Evolutionary conservation across 2,888 invertebrate species (phyloP), one percentile per base, ranked within the genome.

Genomic region (Chesias legatella): DNA sequence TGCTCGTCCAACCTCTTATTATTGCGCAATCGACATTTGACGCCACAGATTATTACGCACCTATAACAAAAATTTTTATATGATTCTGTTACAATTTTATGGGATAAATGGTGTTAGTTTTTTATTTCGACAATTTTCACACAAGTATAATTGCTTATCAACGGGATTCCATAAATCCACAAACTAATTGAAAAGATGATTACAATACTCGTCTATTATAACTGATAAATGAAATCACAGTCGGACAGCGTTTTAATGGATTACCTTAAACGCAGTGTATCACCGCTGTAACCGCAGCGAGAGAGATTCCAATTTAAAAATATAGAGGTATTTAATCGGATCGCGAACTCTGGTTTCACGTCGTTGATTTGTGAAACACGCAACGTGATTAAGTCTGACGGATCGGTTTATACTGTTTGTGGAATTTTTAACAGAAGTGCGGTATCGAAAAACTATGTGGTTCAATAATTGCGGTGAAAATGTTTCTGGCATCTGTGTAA

Each of bases 1-100:
- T 83, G 82, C 81, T 79, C 83, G 73, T 82, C 77, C 68, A 75
- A 79, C 79, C 80, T 83, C 80, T 73, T 77, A 76, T 84, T 83
- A 84, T 84, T 81, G 78, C 76, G 76, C 73, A 74, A 81, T 83
- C 76, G 77, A 80, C 82, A 76, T 80, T 73, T 68, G 68, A 76
- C 72, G 75, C 72, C 67, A 76, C 77, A 74, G 79, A 81, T 83
- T 82, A 80, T 80, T 75, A 80, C 65, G 67, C 75, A 83, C 81
- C 80, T 79, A 83, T 80, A n/a, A n/a, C 61, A 61, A 63, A 69
- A 62, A 62, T 67, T 73, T 67, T 68, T 66, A 63, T 67, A 66
- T 69, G 68, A 67, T 74, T 75, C 71, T 69, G 69, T 70, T 58
- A 53, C 50, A 60, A 43, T 45, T 55, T 48, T 50, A 48, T 44